phyloP scores from a whole-genome alignment of 1,140 invertebrate species.

The Elysia chlorotica region DNA sequence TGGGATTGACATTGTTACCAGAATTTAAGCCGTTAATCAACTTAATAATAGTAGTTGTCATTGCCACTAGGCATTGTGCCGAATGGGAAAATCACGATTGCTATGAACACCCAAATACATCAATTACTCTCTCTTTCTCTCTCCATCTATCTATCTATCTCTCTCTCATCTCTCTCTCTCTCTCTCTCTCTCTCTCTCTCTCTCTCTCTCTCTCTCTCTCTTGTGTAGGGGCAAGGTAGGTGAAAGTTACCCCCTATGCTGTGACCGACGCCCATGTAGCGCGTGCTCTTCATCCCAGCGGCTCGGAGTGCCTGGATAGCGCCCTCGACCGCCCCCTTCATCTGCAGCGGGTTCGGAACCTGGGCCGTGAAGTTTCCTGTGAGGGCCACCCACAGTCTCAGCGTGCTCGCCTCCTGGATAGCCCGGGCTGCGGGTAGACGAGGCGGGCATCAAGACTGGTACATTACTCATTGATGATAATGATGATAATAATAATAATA shows the following conservation, averaged over 20 bases:
- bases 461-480: no score
- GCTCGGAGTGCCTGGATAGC: constrained; percentile 41
- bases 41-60: no score
- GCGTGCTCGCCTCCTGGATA: constrained; percentile 21
- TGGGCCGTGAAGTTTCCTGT: constrained; percentile 37
- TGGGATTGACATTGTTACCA: no score
- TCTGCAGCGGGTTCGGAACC: constrained; percentile 62
- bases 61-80: no score
- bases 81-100: no score
- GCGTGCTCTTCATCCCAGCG: constrained; percentile 31
- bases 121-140: neutral
- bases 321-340: constrained; percentile 69
- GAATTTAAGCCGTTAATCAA: no score
- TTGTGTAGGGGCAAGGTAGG: neutral
- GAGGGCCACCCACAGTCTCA: constrained; percentile 42
- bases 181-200: neutral
- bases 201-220: neutral
- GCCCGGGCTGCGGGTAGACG: constrained; percentile 10
- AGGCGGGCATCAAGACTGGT: no score
- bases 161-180: neutral
- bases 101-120: no score
- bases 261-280: constrained; percentile 41
- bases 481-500: neutral
- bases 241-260: constrained; percentile 38
- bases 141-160: neutral